phyloP scores from a whole-genome alignment of 2,888 invertebrate species.

The Trissolcus japonicus region DNA sequence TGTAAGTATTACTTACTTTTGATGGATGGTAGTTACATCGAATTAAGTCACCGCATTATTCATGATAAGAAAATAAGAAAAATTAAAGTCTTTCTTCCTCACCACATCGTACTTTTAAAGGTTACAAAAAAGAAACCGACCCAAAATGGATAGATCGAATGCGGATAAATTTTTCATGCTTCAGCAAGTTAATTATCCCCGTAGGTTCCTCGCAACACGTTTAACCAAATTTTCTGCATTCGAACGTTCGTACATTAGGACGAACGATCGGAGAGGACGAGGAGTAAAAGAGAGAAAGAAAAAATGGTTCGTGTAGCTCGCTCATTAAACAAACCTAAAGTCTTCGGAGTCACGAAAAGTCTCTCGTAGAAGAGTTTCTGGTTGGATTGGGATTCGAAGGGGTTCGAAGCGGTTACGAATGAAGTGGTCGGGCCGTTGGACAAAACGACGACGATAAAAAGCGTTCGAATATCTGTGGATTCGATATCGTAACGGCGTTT shows the following conservation, averaged over 20 bases:
- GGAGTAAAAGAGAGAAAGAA: not conserved
- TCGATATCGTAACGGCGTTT: conserved; percentile 53
- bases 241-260: conserved; percentile 6
- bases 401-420: conserved; percentile 39
- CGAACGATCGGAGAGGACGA: not conserved
- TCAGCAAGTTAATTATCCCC: conserved; percentile 24
- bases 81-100: not conserved
- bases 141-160: not conserved
- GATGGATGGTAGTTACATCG: no score
- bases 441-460: conserved; percentile 45
- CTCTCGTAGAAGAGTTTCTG: conserved; percentile 23
- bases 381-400: conserved; percentile 31
- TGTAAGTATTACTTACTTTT: no score
- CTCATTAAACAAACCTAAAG: conserved; percentile 37
- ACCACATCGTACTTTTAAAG: not conserved
- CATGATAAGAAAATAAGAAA: no score
- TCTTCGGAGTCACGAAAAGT: conserved; percentile 42
- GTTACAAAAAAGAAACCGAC: not conserved
- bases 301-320: conserved; percentile 15
- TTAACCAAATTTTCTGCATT: conserved; percentile 26
- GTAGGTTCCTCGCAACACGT: conserved; percentile 17
- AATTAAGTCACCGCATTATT: no score
- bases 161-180: conserved; percentile 1
- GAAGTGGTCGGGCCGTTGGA: conserved; percentile 44
- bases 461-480: conserved; percentile 27